Evolutionary conservation across 1,140 invertebrate species (phyloP), one percentile per base, ranked within the genome.

Genomic region (Eurytemora carolleeae): DNA sequence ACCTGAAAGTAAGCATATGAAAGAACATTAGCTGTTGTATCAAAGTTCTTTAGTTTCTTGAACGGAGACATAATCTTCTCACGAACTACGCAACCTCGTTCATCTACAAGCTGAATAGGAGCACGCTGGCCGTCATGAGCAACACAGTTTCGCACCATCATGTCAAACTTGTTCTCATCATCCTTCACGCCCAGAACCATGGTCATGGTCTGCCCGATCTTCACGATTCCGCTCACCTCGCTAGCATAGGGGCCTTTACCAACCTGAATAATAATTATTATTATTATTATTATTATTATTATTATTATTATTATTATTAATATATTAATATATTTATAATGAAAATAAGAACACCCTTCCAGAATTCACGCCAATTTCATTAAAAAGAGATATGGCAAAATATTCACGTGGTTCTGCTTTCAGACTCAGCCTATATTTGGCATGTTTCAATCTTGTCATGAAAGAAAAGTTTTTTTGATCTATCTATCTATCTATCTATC

Each of bases 21-120:
- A 1, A 94, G 85, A 0, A 93, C 90, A 0, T 87, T 90, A 2
- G 90, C 90, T 23, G 86, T 88, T 0, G 87, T 84, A 0, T 89
- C 90, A 64, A 93, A 94, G 76, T 93, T 92, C 75, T 92, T 91
- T 64, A 93, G 89, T 74, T 94, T 94, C 66, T 90, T 87, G 81
- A 94, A 94, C 71, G 85, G 84, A 55, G 68, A 75, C 89, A 94
- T 93, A 61, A 94, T 87, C 71, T 94, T 94, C 1, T 87, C 87
- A 67, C 89, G 75, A 1, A 87, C 85, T 0, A 94, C 87, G 69
- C 89, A 94, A 23, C 89, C 89, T 63, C 86, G 83, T 66, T 88
- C 84, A 71, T 94, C 89, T 3, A 93, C 89, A 52, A 94, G 73
- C 72, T 92, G 87, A 61, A 94, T 92, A 1, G 88, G 88, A 18